Evolutionary conservation across 2,888 invertebrate species (phyloP).

Genomic region (Ypsolopha scabrella): DNA sequence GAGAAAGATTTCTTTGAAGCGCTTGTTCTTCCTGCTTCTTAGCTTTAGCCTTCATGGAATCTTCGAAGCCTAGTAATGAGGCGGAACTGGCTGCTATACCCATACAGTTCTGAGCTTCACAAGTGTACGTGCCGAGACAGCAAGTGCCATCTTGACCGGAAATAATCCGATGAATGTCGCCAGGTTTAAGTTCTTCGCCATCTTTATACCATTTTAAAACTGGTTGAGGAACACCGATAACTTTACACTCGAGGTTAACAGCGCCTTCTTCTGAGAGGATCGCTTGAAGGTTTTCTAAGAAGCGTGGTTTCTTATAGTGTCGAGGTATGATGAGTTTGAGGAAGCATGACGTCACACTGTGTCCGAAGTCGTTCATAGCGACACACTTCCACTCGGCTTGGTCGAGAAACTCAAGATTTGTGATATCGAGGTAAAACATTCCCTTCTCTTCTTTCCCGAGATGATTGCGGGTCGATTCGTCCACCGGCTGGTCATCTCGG

Average conservation of each 20-base stretch:
- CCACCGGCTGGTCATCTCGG: constrained; percentile 85
- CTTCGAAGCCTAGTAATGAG: constrained; percentile 88
- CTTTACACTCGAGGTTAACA: constrained; percentile 93
- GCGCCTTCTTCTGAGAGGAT: constrained; percentile 90
- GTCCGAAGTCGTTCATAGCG: constrained; percentile 89
- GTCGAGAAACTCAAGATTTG: constrained; percentile 82
- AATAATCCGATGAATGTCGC: constrained; percentile 91
- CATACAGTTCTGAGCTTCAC: constrained; percentile 93
- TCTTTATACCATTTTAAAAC: constrained; percentile 94
- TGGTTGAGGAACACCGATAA: constrained; percentile 91
- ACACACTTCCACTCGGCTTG: constrained; percentile 95
- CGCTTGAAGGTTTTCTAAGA: constrained; percentile 86
- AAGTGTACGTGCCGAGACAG: constrained; percentile 90
- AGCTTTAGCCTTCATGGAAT: constrained; percentile 69
- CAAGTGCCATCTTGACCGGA: constrained; percentile 92
- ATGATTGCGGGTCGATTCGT: constrained; percentile 74
- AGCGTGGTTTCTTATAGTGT: constrained; percentile 90
- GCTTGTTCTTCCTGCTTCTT: constrained; percentile 64
- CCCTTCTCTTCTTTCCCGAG: constrained; percentile 78
- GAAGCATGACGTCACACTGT: constrained; percentile 89
- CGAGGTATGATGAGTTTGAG: constrained; percentile 86
- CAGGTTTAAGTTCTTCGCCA: constrained; percentile 88
- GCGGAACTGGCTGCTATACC: constrained; percentile 90
- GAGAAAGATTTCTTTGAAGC: constrained; percentile 81
- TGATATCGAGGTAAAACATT: constrained; percentile 78